A percentile compares a stretch with the other conserved stretches of the same genome.
phyloP scores from a whole-genome alignment of 1,140 invertebrate genomes.

The Drosophila varians region DNA sequence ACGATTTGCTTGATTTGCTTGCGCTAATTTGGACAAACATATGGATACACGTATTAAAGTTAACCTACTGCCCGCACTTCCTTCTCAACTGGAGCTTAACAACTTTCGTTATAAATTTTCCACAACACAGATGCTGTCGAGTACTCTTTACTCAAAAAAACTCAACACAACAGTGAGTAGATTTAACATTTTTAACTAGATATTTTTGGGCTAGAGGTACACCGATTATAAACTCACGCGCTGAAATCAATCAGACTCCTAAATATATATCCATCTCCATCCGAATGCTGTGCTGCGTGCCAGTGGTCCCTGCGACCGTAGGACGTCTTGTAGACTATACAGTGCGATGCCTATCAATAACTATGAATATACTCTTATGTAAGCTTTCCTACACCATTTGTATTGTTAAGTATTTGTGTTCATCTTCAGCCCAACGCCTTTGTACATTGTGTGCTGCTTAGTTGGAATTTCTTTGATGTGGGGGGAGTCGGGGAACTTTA shows the following conservation, averaged over 20 bases:
- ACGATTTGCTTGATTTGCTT: constrained; percentile 45
- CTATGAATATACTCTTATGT: constrained; percentile 23
- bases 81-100: neutral
- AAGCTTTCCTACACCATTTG: constrained; percentile 30
- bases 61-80: constrained; percentile 5
- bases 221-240: constrained; percentile 48
- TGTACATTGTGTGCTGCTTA: constrained; percentile 73
- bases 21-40: constrained; percentile 58
- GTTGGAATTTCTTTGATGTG: constrained; percentile 25
- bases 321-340: constrained; percentile 48
- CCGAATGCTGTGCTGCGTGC: constrained; percentile 13
- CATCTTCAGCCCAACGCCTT: constrained; percentile 10
- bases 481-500: constrained; percentile 41
- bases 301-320: constrained; percentile 55
- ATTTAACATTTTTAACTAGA: constrained; percentile 49
- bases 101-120: neutral
- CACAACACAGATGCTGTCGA: constrained; percentile 20
- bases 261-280: neutral
- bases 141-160: constrained; percentile 46
- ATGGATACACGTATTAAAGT: constrained; percentile 43
- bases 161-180: constrained; percentile 54
- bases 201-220: constrained; percentile 37
- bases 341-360: constrained; percentile 18
- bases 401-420: constrained; percentile 47
- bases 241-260: neutral